These are phyloP conservation scores for Heliconius charithonia DNA, from an alignment of 2,888 invertebrate genomes.

Conservation along the genomic window DNA sequence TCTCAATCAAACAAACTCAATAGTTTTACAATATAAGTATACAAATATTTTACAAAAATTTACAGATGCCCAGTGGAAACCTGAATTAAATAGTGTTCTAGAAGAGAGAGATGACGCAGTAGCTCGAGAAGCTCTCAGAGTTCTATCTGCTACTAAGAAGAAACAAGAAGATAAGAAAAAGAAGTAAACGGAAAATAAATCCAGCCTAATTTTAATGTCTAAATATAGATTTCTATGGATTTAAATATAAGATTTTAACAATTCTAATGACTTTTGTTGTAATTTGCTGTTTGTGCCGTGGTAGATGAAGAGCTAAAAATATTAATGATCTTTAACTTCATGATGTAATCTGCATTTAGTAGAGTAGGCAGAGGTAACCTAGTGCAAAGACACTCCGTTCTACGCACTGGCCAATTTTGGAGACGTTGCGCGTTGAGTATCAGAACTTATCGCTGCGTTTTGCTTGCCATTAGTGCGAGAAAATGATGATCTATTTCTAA, in stretches of 20 bases:
- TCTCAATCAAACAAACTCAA: too few relatives aligned
- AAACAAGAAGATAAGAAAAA: slow-evolving; percentile 61
- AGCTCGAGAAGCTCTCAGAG: slow-evolving; percentile 57
- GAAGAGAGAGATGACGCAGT: slow-evolving; percentile 68
- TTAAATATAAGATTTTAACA: slow-evolving; percentile 8
- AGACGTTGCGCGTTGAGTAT: too few relatives aligned
- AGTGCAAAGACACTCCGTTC: too few relatives aligned
- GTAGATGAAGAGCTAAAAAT: too few relatives aligned
- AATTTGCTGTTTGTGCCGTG: not conserved
- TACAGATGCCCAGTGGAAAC: slow-evolving; percentile 62
- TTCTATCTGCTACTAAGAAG: slow-evolving; percentile 61
- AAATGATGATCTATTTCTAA: too few relatives aligned
- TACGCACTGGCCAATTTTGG: too few relatives aligned
- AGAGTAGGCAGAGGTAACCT: too few relatives aligned
- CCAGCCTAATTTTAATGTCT: not conserved
- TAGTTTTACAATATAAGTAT: too few relatives aligned
- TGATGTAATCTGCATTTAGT: too few relatives aligned
- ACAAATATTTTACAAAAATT: not conserved
- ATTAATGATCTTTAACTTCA: too few relatives aligned
- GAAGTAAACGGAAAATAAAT: slow-evolving; percentile 48
- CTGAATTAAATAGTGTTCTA: slow-evolving; percentile 59
- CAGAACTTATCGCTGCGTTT: too few relatives aligned
- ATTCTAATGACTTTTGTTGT: not conserved
- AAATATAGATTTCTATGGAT: not conserved
- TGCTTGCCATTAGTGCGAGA: too few relatives aligned